A percentile compares a stretch with the other conserved stretches of the same genome.
These are phyloP conservation scores for Scolanthus callimorphus DNA, from an alignment of 92 coral and sea anemone species.

Conservation along the genomic window DNA sequence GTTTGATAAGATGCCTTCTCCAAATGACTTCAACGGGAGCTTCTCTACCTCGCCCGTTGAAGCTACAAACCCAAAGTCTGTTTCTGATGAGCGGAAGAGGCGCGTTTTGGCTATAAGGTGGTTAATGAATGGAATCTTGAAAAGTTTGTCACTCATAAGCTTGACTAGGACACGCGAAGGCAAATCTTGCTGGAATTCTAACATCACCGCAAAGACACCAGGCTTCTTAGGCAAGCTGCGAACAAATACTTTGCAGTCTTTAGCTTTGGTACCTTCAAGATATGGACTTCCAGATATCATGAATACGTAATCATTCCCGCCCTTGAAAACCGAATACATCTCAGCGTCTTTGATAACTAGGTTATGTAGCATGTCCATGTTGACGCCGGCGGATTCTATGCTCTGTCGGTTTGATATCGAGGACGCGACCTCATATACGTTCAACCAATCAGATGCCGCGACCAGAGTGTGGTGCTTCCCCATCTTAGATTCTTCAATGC, in stretches of 20 bases:
- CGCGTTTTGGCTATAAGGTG: conserved; percentile 79
- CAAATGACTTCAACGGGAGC: conserved; percentile 82
- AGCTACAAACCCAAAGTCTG: conserved; percentile 94
- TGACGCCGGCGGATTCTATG: conserved; percentile 79
- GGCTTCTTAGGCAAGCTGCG: conserved; percentile 76
- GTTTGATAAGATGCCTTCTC: conserved; percentile 79
- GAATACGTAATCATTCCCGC: conserved; percentile 82
- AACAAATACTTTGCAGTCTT: conserved; percentile 82
- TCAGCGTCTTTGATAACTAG: conserved; percentile 72
- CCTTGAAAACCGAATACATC: conserved; percentile 93
- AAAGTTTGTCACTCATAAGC: conserved; percentile 76
- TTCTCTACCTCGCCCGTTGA: conserved; percentile 91
- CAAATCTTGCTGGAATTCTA: conserved; percentile 77
- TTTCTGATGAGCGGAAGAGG: conserved; percentile 67
- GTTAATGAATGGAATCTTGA: conserved; percentile 84
- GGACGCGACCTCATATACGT: conserved; percentile 73
- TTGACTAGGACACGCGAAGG: conserved; percentile 78
- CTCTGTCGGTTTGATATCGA: conserved; percentile 66
- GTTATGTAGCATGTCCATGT: conserved; percentile 46
- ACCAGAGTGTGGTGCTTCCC: conserved; percentile 88
- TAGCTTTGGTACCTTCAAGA: conserved; percentile 51
- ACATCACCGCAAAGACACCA: conserved; percentile 72
- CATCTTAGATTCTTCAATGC: conserved; percentile 81
- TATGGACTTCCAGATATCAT: conserved; percentile 81
- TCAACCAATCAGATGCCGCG: conserved; percentile 67